These are phyloP conservation scores for Neodon shergylaensis DNA, from an alignment of 2,113 vertebrate genomes.

Conservation along the genomic window DNA sequence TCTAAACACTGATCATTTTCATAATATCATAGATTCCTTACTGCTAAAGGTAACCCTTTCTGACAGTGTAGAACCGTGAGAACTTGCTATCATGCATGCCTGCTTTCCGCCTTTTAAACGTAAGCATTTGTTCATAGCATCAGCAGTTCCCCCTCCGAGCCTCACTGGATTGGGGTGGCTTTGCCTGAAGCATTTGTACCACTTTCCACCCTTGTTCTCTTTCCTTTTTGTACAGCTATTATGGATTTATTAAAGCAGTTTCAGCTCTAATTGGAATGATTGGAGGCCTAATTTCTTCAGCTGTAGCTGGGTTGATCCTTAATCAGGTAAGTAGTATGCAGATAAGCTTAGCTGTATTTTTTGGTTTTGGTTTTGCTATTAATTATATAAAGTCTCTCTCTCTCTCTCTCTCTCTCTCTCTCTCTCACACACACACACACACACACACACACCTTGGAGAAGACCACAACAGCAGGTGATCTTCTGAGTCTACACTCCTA, in stretches of 20 bases:
- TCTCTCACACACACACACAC: not conserved
- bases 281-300: slow-evolving; percentile 13
- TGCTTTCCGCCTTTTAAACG: not conserved
- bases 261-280: slow-evolving; percentile 10
- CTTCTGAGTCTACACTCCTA: not conserved
- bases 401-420: no score
- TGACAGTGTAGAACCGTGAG: not conserved
- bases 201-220: not conserved
- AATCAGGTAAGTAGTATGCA: slow-evolving; percentile 26
- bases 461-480: not conserved
- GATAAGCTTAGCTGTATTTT: not conserved
- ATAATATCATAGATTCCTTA: not conserved
- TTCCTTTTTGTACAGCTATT: slow-evolving; percentile 55
- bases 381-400: not conserved
- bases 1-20: not conserved
- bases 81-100: not conserved
- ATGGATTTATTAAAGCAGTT: slow-evolving; percentile 46
- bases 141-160: not conserved
- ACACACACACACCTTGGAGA: not conserved
- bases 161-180: no score
- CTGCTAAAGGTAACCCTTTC: not conserved
- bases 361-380: not conserved
- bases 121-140: not conserved
- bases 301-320: slow-evolving; percentile 57
- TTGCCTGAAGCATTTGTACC: not conserved